These are phyloP conservation scores for Muraenolepis orangiensis DNA, from an alignment of 2,797 vertebrate genomes.

Conservation along the genomic window DNA sequence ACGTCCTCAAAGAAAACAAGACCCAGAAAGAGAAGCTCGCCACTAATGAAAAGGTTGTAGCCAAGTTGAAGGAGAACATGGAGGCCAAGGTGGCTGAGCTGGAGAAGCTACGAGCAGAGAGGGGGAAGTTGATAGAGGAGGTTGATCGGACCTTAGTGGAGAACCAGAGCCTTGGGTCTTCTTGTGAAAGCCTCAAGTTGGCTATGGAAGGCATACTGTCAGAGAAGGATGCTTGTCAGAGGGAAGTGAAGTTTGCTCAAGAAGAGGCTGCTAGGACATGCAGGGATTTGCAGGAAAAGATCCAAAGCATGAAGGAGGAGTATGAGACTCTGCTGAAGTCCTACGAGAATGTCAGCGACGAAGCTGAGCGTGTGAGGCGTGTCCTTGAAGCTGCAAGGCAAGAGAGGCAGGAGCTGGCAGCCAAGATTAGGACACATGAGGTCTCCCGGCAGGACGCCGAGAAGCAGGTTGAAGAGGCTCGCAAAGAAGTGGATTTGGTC, in stretches of 20 bases:
- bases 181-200: constrained; percentile 88
- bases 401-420: constrained; percentile 86
- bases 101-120: constrained; percentile 77
- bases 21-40: constrained; percentile 80
- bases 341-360: constrained; percentile 93
- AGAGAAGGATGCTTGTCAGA: constrained; percentile 81
- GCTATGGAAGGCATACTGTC: constrained; percentile 77
- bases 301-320: constrained; percentile 84
- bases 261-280: constrained; percentile 65
- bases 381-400: constrained; percentile 85
- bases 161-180: constrained; percentile 83
- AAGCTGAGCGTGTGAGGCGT: constrained; percentile 85
- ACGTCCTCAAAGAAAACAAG: constrained; percentile 86
- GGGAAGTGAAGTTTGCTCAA: constrained; percentile 73
- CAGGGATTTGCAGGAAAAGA: constrained; percentile 81
- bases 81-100: constrained; percentile 58
- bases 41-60: constrained; percentile 59
- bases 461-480: constrained; percentile 77
- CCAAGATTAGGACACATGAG: constrained; percentile 76
- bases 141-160: constrained; percentile 80
- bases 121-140: constrained; percentile 79
- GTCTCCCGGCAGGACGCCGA: constrained; percentile 77
- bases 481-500: constrained; percentile 82
- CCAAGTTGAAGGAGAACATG: constrained; percentile 68
- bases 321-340: constrained; percentile 95